Evolutionary conservation across 2,113 vertebrate genomes (phyloP), one percentile per base, ranked within the genome.

Genomic region (Bujurquina vittata): DNA sequence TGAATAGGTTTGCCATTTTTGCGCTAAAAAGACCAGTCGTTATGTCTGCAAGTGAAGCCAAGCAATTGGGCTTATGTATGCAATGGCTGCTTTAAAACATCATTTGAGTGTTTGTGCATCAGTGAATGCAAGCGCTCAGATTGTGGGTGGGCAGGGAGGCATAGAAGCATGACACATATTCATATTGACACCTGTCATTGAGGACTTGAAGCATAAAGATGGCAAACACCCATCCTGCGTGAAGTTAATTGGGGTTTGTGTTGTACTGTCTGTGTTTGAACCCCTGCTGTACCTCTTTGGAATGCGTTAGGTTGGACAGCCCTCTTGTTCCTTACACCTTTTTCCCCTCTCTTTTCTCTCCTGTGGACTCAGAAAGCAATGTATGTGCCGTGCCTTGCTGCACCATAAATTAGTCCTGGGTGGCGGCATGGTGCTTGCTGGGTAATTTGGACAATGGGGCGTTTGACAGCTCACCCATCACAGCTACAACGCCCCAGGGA

Each of bases 401-500:
- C 55, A 73, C 93, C 83, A 92, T 96, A 96, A 97, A 97, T 96
- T 94, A 95, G 96, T 96, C 95, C 94, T 95, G 96, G 81, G 90
- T 86, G 93, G 95, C 93, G 95, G 95, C 95, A 93, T 89, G 86
- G 91, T 91, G 90, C 95, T 94, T 91, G 93, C 94, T 87, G 93
- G 90, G 86, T 95, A 92, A 92, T 96, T 97, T 97, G 96, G 96
- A 97, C 94, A 95, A 94, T 95, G 92, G 96, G 94, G 95, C 94
- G 0, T 97, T 96, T 97, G 97, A 97, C 97, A 98, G 96, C 96
- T 95, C 89, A 95, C 95, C 95, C 87, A 93, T 97, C 97, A 97
- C 69, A 63, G 77, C 55, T 84, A 94, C 89, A 69, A 87, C 89
- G 88, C 95, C 95, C 96, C 56, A 22, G 92, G 95, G 95, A 96